Evolutionary conservation across 1,140 invertebrate genomes (phyloP).

Genomic region (Aporrectodea caliginosa): DNA sequence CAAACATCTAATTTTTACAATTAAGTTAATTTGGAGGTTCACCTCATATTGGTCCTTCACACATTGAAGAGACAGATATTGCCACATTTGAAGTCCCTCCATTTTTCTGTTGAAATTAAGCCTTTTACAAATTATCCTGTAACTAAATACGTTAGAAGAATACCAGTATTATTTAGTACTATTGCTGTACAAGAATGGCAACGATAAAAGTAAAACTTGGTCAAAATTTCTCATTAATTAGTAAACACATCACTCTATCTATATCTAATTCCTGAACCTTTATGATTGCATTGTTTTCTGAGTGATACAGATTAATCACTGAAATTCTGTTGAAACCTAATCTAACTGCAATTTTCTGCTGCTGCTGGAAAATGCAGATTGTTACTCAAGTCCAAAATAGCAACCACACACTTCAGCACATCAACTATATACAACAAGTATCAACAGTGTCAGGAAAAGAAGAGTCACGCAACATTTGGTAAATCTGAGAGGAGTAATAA

Average conservation of each 20-base stretch:
- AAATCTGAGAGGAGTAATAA: not conserved
- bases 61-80: not conserved
- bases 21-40: not conserved
- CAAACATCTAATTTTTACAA: not conserved
- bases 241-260: too few species aligned
- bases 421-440: not conserved
- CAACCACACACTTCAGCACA: not conserved
- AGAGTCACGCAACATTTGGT: too few species aligned
- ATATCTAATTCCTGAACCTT: too few species aligned
- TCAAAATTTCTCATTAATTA: too few species aligned
- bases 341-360: not conserved
- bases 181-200: too few species aligned
- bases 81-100: not conserved
- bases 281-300: too few species aligned
- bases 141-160: not conserved
- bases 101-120: not conserved
- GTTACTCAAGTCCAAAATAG: not conserved
- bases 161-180: too few species aligned
- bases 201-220: too few species aligned
- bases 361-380: not conserved
- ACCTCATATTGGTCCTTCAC: not conserved
- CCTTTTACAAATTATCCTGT: not conserved
- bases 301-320: not conserved
- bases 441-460: not conserved
- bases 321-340: too few species aligned